Evolutionary conservation across 2,888 invertebrate genomes (phyloP), one percentile per base, ranked within the genome.

Genomic region (Cheilosia scutellata): DNA sequence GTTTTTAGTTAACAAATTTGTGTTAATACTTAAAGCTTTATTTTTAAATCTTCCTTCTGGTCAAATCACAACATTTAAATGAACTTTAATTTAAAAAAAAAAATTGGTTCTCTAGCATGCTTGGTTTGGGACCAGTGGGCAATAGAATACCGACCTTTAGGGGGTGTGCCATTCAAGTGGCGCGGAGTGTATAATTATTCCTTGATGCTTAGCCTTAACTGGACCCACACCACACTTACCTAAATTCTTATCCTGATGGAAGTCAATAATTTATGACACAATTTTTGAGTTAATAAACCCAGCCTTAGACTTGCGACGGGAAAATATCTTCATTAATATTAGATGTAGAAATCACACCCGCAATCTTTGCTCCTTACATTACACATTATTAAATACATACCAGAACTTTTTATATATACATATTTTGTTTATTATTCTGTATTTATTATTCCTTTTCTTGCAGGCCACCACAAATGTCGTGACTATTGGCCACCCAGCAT

Each of bases 391-490:
- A 57, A 66, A 76, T 76, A 66, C 29, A 65, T 63, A 55, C 65
- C 47, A 49, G 16, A 51, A 60, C 51, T 42, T 31, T 60, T 66
- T 65, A 58, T 29, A 58, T 29, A n/a, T 53, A 20, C 20, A 20
- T 66, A 70, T 53, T 42, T 47, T n/a, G 37, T 57, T 66, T 49
- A 60, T 60, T 62, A 58, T 55, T 55, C 74, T 66, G 16, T 40
- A n/a, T 20, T 44, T 63, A 6, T 55, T 49, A 1, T 40, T 9
- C 44, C 4, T 49, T 58, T 58, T 1, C 40, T 77, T 66, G 16
- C 76, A 94, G 94, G 94, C 66, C 93, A 93, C 88, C 93, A 93
- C 87, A 94, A 94, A 90, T 94, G 94, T 88, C 92, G 94, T 65
- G 94, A 94, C 90, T 92, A 92, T 74, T 94, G 94, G 94, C 93